Conservation (phyloP, 2,113 vertebrate species). For the Tragelaphus scriptus region DNA sequence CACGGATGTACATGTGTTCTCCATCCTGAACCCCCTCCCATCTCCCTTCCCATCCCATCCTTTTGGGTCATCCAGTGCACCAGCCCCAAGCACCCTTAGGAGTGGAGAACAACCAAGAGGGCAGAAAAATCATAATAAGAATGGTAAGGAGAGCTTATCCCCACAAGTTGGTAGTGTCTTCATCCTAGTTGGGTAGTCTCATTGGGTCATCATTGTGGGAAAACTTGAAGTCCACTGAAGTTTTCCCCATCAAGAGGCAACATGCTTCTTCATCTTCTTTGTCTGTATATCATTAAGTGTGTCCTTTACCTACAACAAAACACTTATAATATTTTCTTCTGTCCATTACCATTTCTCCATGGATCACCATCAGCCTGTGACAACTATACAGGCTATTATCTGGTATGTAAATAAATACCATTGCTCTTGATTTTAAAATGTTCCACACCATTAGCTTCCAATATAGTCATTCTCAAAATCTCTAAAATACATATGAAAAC, state of each 20-base stretch:
- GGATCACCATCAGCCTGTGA: neutral
- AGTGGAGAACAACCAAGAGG: neutral
- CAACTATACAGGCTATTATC: neutral
- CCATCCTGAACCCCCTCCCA: neutral
- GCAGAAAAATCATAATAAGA: neutral
- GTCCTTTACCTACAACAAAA: neutral
- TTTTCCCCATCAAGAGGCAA: neutral
- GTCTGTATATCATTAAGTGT: neutral
- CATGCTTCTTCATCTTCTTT: neutral
- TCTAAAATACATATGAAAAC: neutral
- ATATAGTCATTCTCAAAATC: neutral
- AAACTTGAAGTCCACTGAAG: neutral
- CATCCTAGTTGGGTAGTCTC: neutral
- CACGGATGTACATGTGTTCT: neutral
- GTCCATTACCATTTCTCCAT: neutral
- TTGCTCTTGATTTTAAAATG: neutral
- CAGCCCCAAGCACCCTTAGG: neutral
- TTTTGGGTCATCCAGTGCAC: neutral
- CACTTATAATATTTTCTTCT: neutral
- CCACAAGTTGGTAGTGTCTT: neutral
- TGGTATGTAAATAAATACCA: neutral
- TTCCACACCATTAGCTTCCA: neutral
- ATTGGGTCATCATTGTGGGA: neutral
- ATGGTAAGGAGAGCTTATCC: neutral
- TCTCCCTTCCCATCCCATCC: neutral